These are phyloP conservation scores for Athrips mouffetella DNA, from an alignment of 2,888 invertebrate species.

Conservation along the genomic window DNA sequence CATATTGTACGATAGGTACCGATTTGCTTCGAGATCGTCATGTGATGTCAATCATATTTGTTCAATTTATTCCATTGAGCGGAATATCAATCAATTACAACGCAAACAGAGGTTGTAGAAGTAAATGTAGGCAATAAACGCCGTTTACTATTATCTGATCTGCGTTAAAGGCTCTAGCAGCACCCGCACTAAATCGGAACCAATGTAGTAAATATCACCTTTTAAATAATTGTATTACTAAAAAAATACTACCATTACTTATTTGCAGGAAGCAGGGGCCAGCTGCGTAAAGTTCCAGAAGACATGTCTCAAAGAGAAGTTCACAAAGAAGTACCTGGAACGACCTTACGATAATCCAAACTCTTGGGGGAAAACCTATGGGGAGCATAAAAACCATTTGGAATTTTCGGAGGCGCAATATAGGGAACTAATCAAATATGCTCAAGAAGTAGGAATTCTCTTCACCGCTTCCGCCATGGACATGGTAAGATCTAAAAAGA, in stretches of 20 bases:
- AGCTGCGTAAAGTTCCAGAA: constrained; percentile 93
- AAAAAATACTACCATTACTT: not conserved
- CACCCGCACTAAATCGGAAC: too few species aligned
- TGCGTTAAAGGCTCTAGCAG: too few species aligned
- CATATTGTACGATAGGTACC: too few species aligned
- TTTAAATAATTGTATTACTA: not conserved
- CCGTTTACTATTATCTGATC: too few species aligned
- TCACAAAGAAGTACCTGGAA: constrained; percentile 81
- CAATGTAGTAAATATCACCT: too few species aligned
- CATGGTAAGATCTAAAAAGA: constrained; percentile 78
- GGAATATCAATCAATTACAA: too few species aligned
- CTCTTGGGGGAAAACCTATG: constrained; percentile 89
- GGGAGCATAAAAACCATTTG: constrained; percentile 85
- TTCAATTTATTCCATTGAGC: too few species aligned
- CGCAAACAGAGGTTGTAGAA: too few species aligned
- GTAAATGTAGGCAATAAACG: too few species aligned
- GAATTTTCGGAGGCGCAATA: constrained; percentile 86
- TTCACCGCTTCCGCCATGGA: constrained; percentile 92
- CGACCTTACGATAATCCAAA: constrained; percentile 80
- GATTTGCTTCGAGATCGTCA: too few species aligned
- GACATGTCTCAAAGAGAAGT: constrained; percentile 83
- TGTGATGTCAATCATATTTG: too few species aligned
- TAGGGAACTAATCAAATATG: constrained; percentile 80
- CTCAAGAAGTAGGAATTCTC: constrained; percentile 79
- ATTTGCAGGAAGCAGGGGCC: constrained; percentile 82